These are phyloP conservation scores for Agrochola litura DNA, from an alignment of 2,888 invertebrate species.

Conservation along the genomic window DNA sequence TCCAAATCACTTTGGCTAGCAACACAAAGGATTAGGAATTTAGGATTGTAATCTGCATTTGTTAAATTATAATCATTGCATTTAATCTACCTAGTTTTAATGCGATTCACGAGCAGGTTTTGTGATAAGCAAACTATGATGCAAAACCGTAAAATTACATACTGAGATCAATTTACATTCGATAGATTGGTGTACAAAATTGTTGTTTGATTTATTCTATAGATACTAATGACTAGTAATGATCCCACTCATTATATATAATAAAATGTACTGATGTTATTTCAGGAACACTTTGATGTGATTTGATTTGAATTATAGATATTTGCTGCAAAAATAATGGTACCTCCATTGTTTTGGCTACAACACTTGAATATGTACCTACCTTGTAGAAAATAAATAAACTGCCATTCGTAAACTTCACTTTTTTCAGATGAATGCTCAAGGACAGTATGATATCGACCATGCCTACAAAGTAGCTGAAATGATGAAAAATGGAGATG, in stretches of 20 bases:
- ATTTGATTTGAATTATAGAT: neutral
- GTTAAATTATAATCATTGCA: neutral
- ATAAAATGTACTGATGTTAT: neutral
- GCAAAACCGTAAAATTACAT: neutral
- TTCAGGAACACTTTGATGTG: neutral
- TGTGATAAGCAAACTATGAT: neutral
- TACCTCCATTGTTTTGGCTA: neutral
- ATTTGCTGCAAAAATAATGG: too few species aligned
- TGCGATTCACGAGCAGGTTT: constrained; percentile 6
- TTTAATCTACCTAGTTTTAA: neutral
- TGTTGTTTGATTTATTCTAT: neutral
- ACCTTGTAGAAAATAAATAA: neutral
- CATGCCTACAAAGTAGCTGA: constrained; percentile 80
- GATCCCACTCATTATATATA: neutral
- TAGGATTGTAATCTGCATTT: too few species aligned
- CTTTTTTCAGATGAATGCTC: constrained; percentile 74
- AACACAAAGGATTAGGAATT: neutral
- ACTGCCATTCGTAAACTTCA: neutral
- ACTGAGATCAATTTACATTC: neutral
- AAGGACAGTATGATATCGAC: constrained; percentile 78
- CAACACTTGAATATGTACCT: neutral
- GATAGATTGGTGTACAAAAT: neutral
- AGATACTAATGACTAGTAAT: constrained; percentile 1
- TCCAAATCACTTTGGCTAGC: neutral
- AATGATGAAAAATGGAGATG: constrained; percentile 79